A percentile compares a stretch with the other conserved stretches of the same genome.
Evolutionary conservation across 2,888 invertebrate genomes (phyloP).

Genomic region (Leucozona laternaria): DNA sequence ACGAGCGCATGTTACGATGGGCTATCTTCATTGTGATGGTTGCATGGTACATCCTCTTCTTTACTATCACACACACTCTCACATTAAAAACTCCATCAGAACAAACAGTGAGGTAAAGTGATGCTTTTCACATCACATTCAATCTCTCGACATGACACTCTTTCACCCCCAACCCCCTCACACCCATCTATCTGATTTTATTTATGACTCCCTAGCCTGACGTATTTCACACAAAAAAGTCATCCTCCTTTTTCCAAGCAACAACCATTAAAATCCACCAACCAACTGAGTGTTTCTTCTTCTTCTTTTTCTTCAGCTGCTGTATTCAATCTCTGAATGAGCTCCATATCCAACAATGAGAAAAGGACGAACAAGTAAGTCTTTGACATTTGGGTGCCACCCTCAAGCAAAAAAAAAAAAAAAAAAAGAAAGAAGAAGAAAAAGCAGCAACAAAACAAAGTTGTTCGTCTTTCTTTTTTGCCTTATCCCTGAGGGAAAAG

Average conservation of each 20-base stretch:
- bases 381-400: conserved; percentile 76
- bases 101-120: too few species aligned
- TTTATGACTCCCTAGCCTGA: conserved; percentile 74
- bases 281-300: conserved; percentile 34
- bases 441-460: conserved; percentile 43
- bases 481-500: conserved; percentile 23
- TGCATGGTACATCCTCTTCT: conserved; percentile 13
- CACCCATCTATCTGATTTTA: conserved; percentile 41
- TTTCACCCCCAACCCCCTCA: not conserved
- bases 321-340: conserved; percentile 20
- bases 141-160: conserved; percentile 50
- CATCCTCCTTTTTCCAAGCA: conserved; percentile 43
- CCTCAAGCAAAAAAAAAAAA: conserved; percentile 60
- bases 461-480: conserved; percentile 51
- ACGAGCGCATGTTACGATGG: conserved; percentile 54
- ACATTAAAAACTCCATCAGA: conserved; percentile 37
- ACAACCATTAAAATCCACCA: conserved; percentile 48
- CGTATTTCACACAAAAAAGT: conserved; percentile 70
- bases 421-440: conserved; percentile 34
- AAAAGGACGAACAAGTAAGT: conserved; percentile 66
- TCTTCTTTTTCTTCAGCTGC: conserved; percentile 15
- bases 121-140: conserved; percentile 59
- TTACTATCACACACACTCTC: conserved; percentile 19
- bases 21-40: conserved; percentile 18
- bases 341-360: conserved; percentile 45